Evolutionary conservation across 2,113 vertebrate genomes (phyloP).

Genomic region (Thalassarche chlororhynchos): DNA sequence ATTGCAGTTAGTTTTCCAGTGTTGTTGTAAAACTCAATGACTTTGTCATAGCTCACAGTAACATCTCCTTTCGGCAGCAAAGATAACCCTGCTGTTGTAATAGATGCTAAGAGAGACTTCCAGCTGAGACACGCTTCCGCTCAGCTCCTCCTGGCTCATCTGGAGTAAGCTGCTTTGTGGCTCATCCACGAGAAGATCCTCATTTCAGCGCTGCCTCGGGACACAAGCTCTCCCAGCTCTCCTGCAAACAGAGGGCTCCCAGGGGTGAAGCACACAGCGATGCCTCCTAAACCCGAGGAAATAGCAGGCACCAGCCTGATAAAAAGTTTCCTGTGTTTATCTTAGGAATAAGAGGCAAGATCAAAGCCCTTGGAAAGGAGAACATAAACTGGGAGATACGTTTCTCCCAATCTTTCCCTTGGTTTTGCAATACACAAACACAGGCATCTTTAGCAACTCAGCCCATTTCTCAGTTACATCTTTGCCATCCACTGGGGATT

Average conservation of each 20-base stretch:
- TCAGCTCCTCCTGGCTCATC: constrained; percentile 44
- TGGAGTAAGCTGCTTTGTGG: constrained; percentile 12
- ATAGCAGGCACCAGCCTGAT: background rate
- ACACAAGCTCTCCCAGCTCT: background rate
- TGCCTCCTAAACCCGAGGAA: background rate
- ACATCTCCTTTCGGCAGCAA: constrained; percentile 30
- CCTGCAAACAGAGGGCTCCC: background rate
- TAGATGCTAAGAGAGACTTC: constrained; percentile 50
- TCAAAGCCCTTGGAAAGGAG: background rate
- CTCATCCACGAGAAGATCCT: constrained; percentile 10
- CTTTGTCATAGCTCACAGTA: constrained; percentile 55
- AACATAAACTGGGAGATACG: background rate
- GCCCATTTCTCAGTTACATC: background rate
- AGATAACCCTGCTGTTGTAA: constrained; percentile 57
- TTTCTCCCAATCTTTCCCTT: background rate
- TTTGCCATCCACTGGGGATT: background rate
- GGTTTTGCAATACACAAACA: background rate
- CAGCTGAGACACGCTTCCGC: constrained; percentile 19
- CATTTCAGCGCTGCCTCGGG: background rate
- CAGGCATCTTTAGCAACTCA: background rate
- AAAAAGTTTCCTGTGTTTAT: background rate
- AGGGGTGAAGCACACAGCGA: background rate
- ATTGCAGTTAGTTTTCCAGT: constrained; percentile 1
- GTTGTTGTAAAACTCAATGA: constrained; percentile 48
- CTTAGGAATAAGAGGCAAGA: background rate